phyloP scores from a whole-genome alignment of 2,113 vertebrate genomes.

The Peromyscus leucopus region DNA sequence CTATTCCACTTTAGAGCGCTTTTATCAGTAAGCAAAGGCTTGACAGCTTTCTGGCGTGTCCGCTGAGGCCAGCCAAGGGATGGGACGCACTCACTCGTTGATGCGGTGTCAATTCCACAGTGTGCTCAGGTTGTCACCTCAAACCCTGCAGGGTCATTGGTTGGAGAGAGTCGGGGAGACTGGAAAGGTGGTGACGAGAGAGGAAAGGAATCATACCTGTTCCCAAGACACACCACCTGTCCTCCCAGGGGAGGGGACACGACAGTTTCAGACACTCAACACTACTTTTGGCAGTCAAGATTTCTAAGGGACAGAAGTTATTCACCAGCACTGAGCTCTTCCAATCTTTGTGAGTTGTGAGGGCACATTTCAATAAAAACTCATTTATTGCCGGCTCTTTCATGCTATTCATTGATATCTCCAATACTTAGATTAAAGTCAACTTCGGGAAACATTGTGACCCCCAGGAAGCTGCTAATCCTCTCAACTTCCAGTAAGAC shows the following conservation, averaged over 20 bases:
- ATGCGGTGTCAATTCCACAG: background rate
- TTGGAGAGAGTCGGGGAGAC: background rate
- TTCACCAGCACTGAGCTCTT: background rate
- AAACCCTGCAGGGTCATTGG: background rate
- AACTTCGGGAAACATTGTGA: background rate
- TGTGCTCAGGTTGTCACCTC: background rate
- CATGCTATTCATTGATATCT: background rate
- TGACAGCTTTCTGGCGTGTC: background rate
- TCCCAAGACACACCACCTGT: background rate
- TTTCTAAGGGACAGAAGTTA: background rate
- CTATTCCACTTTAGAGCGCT: background rate
- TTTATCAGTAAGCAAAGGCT: background rate
- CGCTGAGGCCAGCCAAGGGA: background rate
- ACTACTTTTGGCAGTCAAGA: background rate
- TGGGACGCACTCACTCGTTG: accelerated
- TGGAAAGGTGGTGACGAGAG: background rate
- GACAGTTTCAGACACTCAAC: background rate
- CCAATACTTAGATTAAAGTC: background rate
- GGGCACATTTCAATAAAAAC: background rate
- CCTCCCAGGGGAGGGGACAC: background rate
- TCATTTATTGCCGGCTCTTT: background rate
- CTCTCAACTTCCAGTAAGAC: background rate
- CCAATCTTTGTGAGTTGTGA: background rate
- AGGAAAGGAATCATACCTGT: background rate
- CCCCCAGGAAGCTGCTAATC: background rate